A percentile compares a stretch with the other conserved stretches of the same genome.
Evolutionary conservation across 2,113 vertebrate species (phyloP).

Genomic region (Ciconia boyciana): DNA sequence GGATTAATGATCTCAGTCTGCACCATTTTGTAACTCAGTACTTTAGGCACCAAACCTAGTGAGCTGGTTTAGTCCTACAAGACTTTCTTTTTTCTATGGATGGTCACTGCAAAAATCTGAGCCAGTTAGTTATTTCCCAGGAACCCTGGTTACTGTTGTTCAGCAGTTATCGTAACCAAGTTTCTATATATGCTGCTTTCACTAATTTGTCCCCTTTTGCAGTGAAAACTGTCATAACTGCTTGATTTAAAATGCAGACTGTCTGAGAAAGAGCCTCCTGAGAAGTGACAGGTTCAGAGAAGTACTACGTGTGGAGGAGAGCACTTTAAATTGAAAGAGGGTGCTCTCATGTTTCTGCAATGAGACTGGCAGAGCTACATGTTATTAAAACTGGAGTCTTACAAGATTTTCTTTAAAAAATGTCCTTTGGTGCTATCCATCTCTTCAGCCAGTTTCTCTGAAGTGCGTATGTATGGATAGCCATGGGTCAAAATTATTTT

Average conservation of each 20-base stretch:
- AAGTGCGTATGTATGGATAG: background rate
- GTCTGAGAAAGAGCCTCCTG: conserved; percentile 6
- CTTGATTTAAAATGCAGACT: conserved; percentile 35
- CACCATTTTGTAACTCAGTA: background rate
- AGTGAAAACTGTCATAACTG: conserved; percentile 30
- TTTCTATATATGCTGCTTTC: background rate
- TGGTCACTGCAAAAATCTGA: background rate
- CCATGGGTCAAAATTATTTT: background rate
- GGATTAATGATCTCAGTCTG: conserved; percentile 8
- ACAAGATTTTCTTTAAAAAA: background rate
- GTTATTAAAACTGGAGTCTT: background rate
- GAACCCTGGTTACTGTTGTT: background rate
- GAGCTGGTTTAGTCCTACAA: background rate
- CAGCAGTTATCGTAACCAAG: background rate
- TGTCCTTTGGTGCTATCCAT: background rate
- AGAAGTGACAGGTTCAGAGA: conserved; percentile 27
- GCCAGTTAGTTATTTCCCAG: background rate
- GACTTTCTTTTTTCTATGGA: background rate
- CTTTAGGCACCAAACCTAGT: background rate
- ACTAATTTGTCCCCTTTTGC: conserved; percentile 32
- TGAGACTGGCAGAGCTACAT: background rate
- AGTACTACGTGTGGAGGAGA: background rate
- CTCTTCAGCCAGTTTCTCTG: background rate
- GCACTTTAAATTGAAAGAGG: background rate
- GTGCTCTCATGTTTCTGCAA: background rate